Evolutionary conservation across 2,797 vertebrate genomes (phyloP).

Genomic region (Crocidura indochinensis): DNA sequence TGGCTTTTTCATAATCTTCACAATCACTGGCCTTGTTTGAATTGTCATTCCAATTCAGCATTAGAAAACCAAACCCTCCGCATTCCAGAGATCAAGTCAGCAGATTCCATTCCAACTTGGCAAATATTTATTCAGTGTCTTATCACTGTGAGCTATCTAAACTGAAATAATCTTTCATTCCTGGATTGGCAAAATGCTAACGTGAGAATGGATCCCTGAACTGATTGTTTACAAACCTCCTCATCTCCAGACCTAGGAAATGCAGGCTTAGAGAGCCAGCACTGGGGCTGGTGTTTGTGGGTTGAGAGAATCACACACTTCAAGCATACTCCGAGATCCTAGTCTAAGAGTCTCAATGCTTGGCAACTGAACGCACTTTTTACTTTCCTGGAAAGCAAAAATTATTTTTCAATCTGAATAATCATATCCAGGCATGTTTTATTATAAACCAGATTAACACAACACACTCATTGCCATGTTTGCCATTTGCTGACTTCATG

Average conservation of each 20-base stretch:
- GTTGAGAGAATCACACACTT: background rate
- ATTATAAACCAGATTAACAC: background rate
- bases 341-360: background rate
- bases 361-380: background rate
- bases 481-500: too few species aligned
- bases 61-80: constrained; percentile 52
- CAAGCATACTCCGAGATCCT: too few species aligned
- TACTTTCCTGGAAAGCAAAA: background rate
- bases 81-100: constrained; percentile 69
- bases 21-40: constrained; percentile 33
- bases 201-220: background rate
- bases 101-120: constrained; percentile 48
- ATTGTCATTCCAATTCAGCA: background rate
- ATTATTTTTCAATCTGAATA: constrained; percentile 19
- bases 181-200: constrained; percentile 53
- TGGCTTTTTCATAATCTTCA: constrained; percentile 39
- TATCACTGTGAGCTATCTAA: constrained; percentile 45
- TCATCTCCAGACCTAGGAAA: background rate
- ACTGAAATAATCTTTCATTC: constrained; percentile 51
- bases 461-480: background rate
- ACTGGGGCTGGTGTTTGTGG: background rate
- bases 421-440: constrained; percentile 10
- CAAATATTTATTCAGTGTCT: constrained; percentile 69
- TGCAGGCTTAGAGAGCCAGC: background rate
- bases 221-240: background rate